A percentile compares a stretch with the other conserved stretches of the same genome.
Evolutionary conservation across 1,140 invertebrate species (phyloP).

Genomic region (Melipona quadrifasciata): DNA sequence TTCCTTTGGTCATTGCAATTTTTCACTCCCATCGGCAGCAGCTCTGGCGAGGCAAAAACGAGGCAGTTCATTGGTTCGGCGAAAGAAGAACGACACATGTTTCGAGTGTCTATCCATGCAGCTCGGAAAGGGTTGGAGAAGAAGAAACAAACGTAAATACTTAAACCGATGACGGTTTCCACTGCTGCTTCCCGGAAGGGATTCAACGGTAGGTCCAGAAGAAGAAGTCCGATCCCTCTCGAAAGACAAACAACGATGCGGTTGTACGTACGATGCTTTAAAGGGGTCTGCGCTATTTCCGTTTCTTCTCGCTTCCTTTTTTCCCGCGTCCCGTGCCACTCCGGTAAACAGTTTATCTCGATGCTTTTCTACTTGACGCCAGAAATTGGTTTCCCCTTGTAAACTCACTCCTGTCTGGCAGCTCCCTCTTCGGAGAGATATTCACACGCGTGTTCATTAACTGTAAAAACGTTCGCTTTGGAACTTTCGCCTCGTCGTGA

Average conservation of each 20-base stretch:
- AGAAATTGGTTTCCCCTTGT: slow-evolving; percentile 34
- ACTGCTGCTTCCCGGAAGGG: slow-evolving; percentile 51
- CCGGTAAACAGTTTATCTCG: slow-evolving; percentile 59
- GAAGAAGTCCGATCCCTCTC: slow-evolving; percentile 35
- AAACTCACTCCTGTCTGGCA: not conserved
- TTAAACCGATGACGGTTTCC: slow-evolving; percentile 55
- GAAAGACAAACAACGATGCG: slow-evolving; percentile 64
- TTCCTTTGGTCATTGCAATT: not conserved
- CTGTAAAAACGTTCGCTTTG: too few species aligned
- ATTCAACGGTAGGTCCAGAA: slow-evolving; percentile 46
- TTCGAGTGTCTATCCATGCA: slow-evolving; percentile 2
- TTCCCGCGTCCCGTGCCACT: not conserved
- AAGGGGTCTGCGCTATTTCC: slow-evolving; percentile 57
- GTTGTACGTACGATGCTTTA: slow-evolving; percentile 59
- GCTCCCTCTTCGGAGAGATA: not conserved
- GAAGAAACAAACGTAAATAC: slow-evolving; percentile 47
- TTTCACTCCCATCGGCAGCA: not conserved
- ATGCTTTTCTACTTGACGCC: slow-evolving; percentile 54
- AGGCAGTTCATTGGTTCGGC: not conserved
- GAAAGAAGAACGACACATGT: not conserved
- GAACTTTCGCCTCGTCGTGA: not conserved
- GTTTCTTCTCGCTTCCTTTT: slow-evolving; percentile 23
- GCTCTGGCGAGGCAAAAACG: not conserved
- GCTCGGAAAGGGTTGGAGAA: not conserved
- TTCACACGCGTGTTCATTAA: not conserved